A percentile compares a stretch with the other conserved stretches of the same genome.
Conservation (phyloP, 2,888 invertebrate species). For the Axea sp. region DNA sequence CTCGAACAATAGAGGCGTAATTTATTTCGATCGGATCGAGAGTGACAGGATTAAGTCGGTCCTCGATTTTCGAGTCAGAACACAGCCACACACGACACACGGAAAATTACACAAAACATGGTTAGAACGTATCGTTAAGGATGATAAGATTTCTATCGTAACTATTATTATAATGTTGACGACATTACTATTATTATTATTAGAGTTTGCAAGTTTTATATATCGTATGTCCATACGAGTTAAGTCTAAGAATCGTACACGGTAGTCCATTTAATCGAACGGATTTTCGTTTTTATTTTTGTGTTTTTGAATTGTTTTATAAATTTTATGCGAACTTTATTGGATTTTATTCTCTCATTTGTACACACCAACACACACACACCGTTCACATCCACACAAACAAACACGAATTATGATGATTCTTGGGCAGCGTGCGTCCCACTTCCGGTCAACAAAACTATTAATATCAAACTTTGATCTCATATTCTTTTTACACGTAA, state of each 20-base stretch:
- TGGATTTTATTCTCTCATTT: slow-evolving; percentile 50
- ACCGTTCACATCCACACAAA: slow-evolving; percentile 20
- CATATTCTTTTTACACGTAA: slow-evolving; percentile 76
- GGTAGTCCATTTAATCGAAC: slow-evolving; percentile 55
- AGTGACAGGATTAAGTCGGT: slow-evolving; percentile 37
- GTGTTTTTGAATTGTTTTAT: slow-evolving; percentile 62
- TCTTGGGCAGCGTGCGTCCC: slow-evolving; percentile 58
- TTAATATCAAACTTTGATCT: slow-evolving; percentile 77
- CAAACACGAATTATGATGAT: slow-evolving; percentile 49
- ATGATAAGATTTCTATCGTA: slow-evolving; percentile 61
- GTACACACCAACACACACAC: slow-evolving; percentile 17
- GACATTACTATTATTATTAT: slow-evolving; percentile 57
- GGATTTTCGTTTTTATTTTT: slow-evolving; percentile 60
- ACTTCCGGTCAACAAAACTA: slow-evolving; percentile 68
- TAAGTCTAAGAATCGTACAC: slow-evolving; percentile 57
- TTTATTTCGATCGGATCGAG: slow-evolving; percentile 40
- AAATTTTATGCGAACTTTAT: slow-evolving; percentile 62
- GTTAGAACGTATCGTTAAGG: slow-evolving; percentile 59
- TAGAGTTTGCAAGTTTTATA: slow-evolving; percentile 63
- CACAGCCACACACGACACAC: slow-evolving; percentile 40
- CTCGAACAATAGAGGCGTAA: not conserved
- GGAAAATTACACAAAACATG: slow-evolving; percentile 35
- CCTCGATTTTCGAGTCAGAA: slow-evolving; percentile 53
- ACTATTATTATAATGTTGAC: slow-evolving; percentile 60
- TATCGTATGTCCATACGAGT: slow-evolving; percentile 53